Evolutionary conservation across 2,113 vertebrate genomes (phyloP).

Genomic region (Brachypodius melanocephalos): DNA sequence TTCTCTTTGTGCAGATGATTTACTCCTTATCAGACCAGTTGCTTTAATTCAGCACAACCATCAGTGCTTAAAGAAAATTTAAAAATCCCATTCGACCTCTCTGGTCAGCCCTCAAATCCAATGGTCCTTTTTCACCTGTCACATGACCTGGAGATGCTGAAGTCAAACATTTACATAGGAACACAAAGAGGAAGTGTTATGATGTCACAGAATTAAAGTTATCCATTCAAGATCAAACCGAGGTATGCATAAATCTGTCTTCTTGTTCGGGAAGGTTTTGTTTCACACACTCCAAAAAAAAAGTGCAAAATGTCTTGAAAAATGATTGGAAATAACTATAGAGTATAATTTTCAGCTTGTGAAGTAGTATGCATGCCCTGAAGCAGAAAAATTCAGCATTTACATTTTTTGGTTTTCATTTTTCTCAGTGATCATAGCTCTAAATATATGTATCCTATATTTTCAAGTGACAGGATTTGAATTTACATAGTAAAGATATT

Average conservation of each 20-base stretch:
- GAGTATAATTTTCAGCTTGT: not conserved
- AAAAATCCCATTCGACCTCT: not conserved
- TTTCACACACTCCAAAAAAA: not conserved
- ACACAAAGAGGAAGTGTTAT: not conserved
- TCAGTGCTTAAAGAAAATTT: not conserved
- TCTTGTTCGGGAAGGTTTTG: not conserved
- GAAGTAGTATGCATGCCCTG: not conserved
- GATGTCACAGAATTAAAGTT: constrained; percentile 5
- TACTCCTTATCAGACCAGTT: not conserved
- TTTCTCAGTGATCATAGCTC: not conserved
- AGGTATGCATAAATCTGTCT: not conserved
- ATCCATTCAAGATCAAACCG: not conserved
- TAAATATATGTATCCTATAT: not conserved
- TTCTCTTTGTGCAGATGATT: not conserved
- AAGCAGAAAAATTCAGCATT: not conserved
- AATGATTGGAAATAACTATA: not conserved
- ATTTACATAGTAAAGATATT: not conserved
- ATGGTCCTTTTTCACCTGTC: not conserved
- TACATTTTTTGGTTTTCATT: not conserved
- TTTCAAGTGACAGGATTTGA: not conserved
- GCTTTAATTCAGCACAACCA: not conserved
- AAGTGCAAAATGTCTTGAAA: not conserved
- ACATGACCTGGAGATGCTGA: not conserved
- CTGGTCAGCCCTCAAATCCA: constrained; percentile 28
- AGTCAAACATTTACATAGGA: not conserved